Conservation (phyloP, 1,140 invertebrate genomes). For the Antheraea pernyi region DNA sequence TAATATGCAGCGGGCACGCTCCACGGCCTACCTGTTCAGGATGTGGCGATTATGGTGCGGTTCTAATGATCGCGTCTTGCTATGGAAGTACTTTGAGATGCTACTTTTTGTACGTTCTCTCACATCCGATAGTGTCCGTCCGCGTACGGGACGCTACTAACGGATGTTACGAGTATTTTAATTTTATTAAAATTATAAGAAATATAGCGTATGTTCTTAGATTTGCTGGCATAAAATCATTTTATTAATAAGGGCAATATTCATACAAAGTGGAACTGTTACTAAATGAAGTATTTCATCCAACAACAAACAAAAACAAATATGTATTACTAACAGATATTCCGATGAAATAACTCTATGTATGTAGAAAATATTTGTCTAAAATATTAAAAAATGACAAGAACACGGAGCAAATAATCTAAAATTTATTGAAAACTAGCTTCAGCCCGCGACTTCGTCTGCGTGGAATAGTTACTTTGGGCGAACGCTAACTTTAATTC, state of each 20-base stretch:
- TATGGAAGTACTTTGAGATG: constrained; percentile 57
- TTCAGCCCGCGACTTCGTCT: too few species aligned
- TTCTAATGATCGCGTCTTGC: constrained; percentile 70
- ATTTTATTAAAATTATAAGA: constrained; percentile 39
- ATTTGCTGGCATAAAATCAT: neutral
- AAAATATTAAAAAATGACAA: too few species aligned
- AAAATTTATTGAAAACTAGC: too few species aligned
- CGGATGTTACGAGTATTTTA: constrained; percentile 53
- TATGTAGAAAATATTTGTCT: too few species aligned
- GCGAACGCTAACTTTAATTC: too few species aligned
- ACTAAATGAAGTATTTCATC: too few species aligned
- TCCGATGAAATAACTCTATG: too few species aligned
- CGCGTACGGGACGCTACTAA: constrained; percentile 66
- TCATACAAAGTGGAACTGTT: too few species aligned
- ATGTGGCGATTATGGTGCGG: constrained; percentile 70
- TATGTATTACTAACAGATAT: neutral
- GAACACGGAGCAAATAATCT: too few species aligned
- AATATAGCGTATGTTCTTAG: neutral
- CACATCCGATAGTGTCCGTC: constrained; percentile 42
- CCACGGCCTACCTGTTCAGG: constrained; percentile 72
- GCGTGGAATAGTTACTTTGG: too few species aligned
- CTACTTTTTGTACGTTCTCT: constrained; percentile 64
- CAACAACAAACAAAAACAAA: too few species aligned
- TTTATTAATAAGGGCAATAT: neutral
- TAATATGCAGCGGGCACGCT: constrained; percentile 53